These are phyloP conservation scores for Pseudobourletiella spinata DNA, from an alignment of 1,140 invertebrate genomes.

Conservation along the genomic window DNA sequence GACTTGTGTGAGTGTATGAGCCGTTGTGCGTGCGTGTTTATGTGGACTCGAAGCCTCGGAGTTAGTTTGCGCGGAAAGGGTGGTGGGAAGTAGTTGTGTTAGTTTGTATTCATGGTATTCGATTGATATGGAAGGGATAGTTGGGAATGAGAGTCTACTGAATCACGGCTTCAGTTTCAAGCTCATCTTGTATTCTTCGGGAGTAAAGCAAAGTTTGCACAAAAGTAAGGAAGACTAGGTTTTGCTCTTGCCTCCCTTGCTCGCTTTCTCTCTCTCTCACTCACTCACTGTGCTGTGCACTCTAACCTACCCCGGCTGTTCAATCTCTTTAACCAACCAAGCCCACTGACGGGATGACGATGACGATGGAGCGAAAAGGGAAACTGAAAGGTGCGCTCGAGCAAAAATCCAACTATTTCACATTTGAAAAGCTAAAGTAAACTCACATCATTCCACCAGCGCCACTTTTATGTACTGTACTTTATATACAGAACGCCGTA, in stretches of 20 bases:
- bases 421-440: slow-evolving; percentile 4
- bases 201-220: slow-evolving; percentile 21
- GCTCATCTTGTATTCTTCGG: slow-evolving; percentile 27
- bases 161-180: slow-evolving; percentile 1
- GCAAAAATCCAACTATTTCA: slow-evolving; percentile 10
- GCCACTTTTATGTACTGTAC: not conserved
- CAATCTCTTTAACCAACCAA: too few relatives aligned
- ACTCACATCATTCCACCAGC: slow-evolving; percentile 3
- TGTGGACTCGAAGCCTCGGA: too few relatives aligned
- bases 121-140: slow-evolving; percentile 8
- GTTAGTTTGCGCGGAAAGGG: not conserved
- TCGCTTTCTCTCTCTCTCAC: too few relatives aligned
- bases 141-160: slow-evolving; percentile 1
- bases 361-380: not conserved
- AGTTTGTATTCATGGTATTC: slow-evolving; percentile 8
- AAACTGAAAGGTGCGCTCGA: slow-evolving; percentile 5
- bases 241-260: slow-evolving; percentile 3
- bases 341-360: too few relatives aligned
- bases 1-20: too few relatives aligned
- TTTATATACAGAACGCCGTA: too few relatives aligned
- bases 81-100: not conserved
- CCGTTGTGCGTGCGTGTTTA: too few relatives aligned
- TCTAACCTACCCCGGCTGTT: too few relatives aligned
- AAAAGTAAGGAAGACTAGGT: slow-evolving; percentile 6
- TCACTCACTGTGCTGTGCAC: too few relatives aligned